A percentile compares a stretch with the other conserved stretches of the same genome.
Conservation (phyloP, 2,888 invertebrate species). For the Stratiomys singularior region DNA sequence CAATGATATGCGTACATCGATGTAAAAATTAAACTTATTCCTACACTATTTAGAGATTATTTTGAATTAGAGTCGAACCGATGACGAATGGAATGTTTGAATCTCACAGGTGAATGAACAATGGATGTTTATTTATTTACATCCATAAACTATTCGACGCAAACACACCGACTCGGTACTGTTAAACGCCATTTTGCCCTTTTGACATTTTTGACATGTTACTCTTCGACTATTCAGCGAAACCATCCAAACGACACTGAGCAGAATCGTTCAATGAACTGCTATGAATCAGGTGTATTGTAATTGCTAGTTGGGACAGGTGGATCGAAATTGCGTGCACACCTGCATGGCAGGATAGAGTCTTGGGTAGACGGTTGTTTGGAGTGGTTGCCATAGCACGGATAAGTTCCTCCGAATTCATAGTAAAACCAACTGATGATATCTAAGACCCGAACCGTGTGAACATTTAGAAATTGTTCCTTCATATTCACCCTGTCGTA, state of each 20-base stretch:
- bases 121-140: slow-evolving; percentile 40
- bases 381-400: too few species aligned
- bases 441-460: too few species aligned
- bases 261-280: neutral
- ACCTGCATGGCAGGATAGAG: too few species aligned
- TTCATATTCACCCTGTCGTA: too few species aligned
- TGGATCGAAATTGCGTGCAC: too few species aligned
- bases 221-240: neutral
- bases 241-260: neutral
- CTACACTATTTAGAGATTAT: neutral
- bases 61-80: slow-evolving; percentile 29
- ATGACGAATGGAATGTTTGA: slow-evolving; percentile 19
- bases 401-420: too few species aligned
- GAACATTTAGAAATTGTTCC: too few species aligned
- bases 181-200: slow-evolving; percentile 59
- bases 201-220: slow-evolving; percentile 55
- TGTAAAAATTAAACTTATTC: neutral
- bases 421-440: too few species aligned
- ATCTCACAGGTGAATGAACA: slow-evolving; percentile 28
- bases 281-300: neutral
- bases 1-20: slow-evolving; percentile 32
- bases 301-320: too few species aligned
- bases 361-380: too few species aligned
- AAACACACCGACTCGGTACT: slow-evolving; percentile 27
- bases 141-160: slow-evolving; percentile 29